Evolutionary conservation across 53 echinoderm and acorn worm genomes (phyloP), one percentile per base, ranked within the genome.

Genomic region (Holothuria scabra): DNA sequence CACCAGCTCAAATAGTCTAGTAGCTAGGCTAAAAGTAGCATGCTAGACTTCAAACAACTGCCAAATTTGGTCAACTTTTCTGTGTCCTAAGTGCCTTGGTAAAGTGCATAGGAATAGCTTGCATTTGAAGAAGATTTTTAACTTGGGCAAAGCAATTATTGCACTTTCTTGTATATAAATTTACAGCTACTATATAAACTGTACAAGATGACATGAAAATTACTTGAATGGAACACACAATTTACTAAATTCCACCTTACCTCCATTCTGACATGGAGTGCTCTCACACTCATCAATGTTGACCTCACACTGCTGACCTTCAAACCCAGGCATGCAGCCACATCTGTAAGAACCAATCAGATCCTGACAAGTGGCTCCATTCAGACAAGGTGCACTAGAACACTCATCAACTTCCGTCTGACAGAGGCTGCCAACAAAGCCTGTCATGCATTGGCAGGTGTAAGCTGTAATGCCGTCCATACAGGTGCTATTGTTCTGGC

Each of bases 271-370:
- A 34, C 78, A 78, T 5, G 78, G 66, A 67, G 58, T 66, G 48
- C 89, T 84, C 16, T 33, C 29, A 61, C 92, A 91, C 46, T 91
- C 92, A 13, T 72, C 81, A 8, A 62, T 91, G 67, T 91, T 60
- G 8, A 83, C 61, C 18, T 91, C 85, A 28, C 92, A 91, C 10
- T 25, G 56, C 31, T 19, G 46, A 9, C 92, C 92, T 33, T 29
- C 29, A 56, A 81, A 88, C 2, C 92, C 92, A 1, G 85, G 83
- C 12, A 41, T 8, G 32, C 92, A 91, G 18, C 12, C 49, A 66
- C 92, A 91, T 12, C 56, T 8, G 55, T 82, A 91, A 22, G 81
- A 83, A 30, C 82, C 75, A 60, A 82, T 32, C 14, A 66, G 20
- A 46, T 91, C 92, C 22, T 81, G 58, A 65, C 92, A 91, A 0